Evolutionary conservation across 2,888 invertebrate species (phyloP).

Genomic region (Epinotia ramella): DNA sequence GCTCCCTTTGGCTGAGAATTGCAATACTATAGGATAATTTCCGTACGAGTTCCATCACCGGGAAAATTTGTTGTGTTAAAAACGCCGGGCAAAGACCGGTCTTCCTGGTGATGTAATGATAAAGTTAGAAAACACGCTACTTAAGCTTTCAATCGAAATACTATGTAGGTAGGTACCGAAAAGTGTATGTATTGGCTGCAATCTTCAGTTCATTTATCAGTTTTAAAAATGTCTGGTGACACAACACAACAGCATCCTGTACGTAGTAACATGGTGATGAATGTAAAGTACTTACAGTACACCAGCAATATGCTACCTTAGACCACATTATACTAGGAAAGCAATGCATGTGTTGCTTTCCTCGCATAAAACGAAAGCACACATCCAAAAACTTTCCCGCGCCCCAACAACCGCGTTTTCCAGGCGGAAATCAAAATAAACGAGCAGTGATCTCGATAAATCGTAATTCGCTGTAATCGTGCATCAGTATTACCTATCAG

Average conservation of each 20-base stretch:
- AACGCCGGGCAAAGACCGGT: too few species aligned
- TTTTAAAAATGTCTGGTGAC: background rate
- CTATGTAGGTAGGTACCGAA: background rate
- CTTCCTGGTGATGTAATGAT: too few species aligned
- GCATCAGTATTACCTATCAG: constrained; percentile 53
- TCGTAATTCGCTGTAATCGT: constrained; percentile 70
- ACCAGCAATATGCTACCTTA: too few species aligned
- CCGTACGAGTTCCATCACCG: too few species aligned
- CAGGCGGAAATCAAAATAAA: constrained; percentile 61
- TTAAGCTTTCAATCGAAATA: too few species aligned
- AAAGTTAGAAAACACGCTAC: too few species aligned
- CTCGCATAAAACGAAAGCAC: constrained; percentile 48
- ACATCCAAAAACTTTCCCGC: constrained; percentile 58
- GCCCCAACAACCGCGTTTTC: constrained; percentile 59
- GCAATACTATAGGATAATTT: too few species aligned
- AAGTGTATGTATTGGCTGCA: background rate
- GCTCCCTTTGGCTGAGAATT: too few species aligned
- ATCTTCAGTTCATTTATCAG: background rate
- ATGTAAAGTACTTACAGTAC: too few species aligned
- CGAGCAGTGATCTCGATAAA: constrained; percentile 62
- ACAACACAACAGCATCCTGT: too few species aligned
- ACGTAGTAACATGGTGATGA: too few species aligned
- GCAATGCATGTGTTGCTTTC: constrained; percentile 16
- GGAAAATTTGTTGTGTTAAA: too few species aligned
- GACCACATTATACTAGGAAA: background rate